phyloP scores from a whole-genome alignment of 2,888 invertebrate genomes.

The Bursaphelenchus okinawaensis region DNA sequence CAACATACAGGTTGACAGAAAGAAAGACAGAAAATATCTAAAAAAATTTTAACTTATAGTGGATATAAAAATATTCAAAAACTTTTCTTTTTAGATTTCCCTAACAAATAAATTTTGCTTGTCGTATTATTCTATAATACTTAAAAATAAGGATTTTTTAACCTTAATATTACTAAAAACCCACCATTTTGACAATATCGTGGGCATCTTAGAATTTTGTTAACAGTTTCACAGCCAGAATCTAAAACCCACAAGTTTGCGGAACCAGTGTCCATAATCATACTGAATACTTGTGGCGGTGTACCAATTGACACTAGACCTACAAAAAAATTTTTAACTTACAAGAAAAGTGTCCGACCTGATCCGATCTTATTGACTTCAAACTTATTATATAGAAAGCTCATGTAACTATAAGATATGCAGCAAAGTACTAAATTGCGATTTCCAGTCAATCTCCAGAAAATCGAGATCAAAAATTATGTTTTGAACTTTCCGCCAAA shows the following conservation, averaged over 20 bases:
- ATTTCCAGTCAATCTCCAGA: too few species aligned
- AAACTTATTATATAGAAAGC: neutral
- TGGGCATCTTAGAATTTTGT: neutral
- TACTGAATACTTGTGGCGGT: slow-evolving; percentile 63
- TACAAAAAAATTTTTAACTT: neutral
- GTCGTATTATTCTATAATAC: too few species aligned
- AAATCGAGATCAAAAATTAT: too few species aligned
- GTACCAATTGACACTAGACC: slow-evolving; percentile 60
- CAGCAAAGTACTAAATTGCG: too few species aligned
- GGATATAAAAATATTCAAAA: too few species aligned
- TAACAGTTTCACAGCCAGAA: slow-evolving; percentile 66
- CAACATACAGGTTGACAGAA: neutral
- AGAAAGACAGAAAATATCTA: neutral
- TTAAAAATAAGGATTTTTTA: too few species aligned
- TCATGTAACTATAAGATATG: neutral
- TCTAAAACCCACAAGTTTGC: slow-evolving; percentile 97
- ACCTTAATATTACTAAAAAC: neutral
- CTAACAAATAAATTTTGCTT: too few species aligned
- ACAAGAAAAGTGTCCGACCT: neutral
- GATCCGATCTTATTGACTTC: neutral
- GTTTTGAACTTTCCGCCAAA: too few species aligned
- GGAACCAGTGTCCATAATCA: slow-evolving; percentile 95
- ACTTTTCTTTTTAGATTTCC: too few species aligned
- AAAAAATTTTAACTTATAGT: too few species aligned
- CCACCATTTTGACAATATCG: neutral